Percentiles rank a stretch among this genome's conserved stretches.
Evolutionary conservation across 2,888 invertebrate genomes (phyloP).

Genomic region (Electrophaes corylata): DNA sequence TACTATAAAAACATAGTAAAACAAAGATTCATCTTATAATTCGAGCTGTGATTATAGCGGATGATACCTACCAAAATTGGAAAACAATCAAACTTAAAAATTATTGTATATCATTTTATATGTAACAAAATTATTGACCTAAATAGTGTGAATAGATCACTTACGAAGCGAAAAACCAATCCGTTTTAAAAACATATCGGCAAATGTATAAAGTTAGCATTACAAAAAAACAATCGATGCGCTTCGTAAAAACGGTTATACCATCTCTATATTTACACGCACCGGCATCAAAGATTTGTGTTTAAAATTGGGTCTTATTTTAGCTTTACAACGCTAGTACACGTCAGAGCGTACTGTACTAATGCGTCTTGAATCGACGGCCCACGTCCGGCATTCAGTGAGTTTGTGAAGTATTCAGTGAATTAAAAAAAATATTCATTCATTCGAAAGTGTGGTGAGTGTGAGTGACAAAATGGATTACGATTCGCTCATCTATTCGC

Average conservation of each 20-base stretch:
- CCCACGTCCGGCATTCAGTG: conserved; percentile 46
- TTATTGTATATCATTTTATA: too few relatives aligned
- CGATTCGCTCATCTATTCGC: conserved; percentile 86
- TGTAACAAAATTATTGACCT: too few relatives aligned
- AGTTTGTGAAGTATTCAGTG: conserved; percentile 37
- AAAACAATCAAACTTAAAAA: too few relatives aligned
- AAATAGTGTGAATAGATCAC: background rate
- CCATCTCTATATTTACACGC: conserved; percentile 63
- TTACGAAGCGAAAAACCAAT: background rate
- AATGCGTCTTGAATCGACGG: conserved; percentile 82
- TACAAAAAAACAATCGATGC: conserved; percentile 10
- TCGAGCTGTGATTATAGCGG: too few relatives aligned
- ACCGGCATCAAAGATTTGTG: conserved; percentile 80
- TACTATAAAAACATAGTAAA: too few relatives aligned
- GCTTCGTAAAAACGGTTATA: conserved; percentile 48
- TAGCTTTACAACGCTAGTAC: conserved; percentile 83
- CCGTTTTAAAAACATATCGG: background rate
- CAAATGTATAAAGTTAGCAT: background rate
- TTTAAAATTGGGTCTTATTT: conserved; percentile 85
- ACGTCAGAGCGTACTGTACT: conserved; percentile 77
- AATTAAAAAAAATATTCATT: conserved; percentile 25
- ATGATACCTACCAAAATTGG: too few relatives aligned
- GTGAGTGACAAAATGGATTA: conserved; percentile 82
- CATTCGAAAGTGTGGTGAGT: conserved; percentile 38
- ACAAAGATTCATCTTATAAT: too few relatives aligned